Base-by-base conservation (phyloP, 2,797 vertebrate species). In the Iguana delicatissima region DNA sequence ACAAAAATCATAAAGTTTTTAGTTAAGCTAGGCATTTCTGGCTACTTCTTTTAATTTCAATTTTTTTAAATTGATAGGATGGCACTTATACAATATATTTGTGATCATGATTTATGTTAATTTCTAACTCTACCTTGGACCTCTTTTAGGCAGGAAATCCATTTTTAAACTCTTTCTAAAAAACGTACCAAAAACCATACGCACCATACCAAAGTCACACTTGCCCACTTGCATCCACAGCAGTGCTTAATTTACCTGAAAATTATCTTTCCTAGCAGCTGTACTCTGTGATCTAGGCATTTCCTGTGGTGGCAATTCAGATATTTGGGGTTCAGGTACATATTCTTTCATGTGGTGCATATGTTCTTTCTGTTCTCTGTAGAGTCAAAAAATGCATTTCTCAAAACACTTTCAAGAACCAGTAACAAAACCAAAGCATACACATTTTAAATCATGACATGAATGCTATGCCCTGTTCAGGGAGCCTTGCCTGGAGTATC, bases 311-410 rank as follows among this genome's bases (percentile, higher is more conserved):
- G 97, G 85, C 72, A 97, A 87, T 42, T 98, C 98, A 93, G 97
- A 13, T 85, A 95, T 26, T 74, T 97, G 93, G 84, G 96, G 89
- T 81, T 98, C 97, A 76, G 95, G 90, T n/a, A 96, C 94, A 92
- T 98, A 98, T 83, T 98, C 96, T 92, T 97, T 98, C 91, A 98
- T 80, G 89, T 97, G 97, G 84, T 98, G 97, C 92, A 99, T 98
- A 81, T 97, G 98, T 90, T 99, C 98, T 95, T 99, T 99, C 86
- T 98, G 96, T 94, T 99, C 99, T 95, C 99, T 99, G 96, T 77
- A 91, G 38, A 96, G 96, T 87, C 14, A 95, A 82, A 92, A 93
- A 93, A 42, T 1, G 29, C 93, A 87, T 73, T 84, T 88, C 67
- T 90, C 93, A 93, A 92, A 89, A 13, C 77, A 82, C 83, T 20